Conservation (phyloP, 2,113 vertebrate genomes). For the Arothron firmamentum region DNA sequence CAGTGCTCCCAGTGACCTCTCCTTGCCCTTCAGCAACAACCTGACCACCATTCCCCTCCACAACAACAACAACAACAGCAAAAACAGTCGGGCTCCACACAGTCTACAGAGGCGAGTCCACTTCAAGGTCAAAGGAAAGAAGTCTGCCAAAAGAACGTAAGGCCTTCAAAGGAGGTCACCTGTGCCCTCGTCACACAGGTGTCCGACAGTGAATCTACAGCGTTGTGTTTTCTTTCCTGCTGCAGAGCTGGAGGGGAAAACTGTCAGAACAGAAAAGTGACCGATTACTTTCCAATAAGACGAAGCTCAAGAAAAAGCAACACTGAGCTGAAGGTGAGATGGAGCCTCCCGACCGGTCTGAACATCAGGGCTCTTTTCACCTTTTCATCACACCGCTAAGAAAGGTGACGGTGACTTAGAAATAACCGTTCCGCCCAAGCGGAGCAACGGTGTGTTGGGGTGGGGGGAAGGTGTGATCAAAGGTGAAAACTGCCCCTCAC, state of each 20-base stretch:
- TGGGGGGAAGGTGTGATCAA: too few species aligned
- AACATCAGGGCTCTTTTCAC: too few species aligned
- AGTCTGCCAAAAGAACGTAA: slow-evolving; percentile 76
- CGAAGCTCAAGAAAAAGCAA: slow-evolving; percentile 93
- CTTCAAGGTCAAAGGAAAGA: slow-evolving; percentile 75
- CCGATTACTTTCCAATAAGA: slow-evolving; percentile 91
- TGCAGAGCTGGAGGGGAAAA: slow-evolving; percentile 65
- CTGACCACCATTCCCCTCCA: slow-evolving; percentile 37
- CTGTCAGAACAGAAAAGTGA: slow-evolving; percentile 86
- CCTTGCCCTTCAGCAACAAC: slow-evolving; percentile 42
- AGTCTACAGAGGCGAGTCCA: slow-evolving; percentile 67
- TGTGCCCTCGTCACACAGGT: neutral
- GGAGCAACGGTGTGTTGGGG: too few species aligned
- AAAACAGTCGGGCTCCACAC: slow-evolving; percentile 36
- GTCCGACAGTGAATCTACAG: neutral
- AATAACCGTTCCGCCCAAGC: too few species aligned
- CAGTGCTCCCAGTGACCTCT: slow-evolving; percentile 22
- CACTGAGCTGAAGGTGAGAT: slow-evolving; percentile 84
- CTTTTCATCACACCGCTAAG: too few species aligned
- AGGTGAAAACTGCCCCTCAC: neutral
- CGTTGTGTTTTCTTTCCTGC: slow-evolving; percentile 3
- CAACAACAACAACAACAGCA: slow-evolving; percentile 58
- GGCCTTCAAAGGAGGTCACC: slow-evolving; percentile 20
- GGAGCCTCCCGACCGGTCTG: too few species aligned
- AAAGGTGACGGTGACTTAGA: too few species aligned